Conservation (phyloP, 1,140 invertebrate species). For the Lanistes nyassanus region DNA sequence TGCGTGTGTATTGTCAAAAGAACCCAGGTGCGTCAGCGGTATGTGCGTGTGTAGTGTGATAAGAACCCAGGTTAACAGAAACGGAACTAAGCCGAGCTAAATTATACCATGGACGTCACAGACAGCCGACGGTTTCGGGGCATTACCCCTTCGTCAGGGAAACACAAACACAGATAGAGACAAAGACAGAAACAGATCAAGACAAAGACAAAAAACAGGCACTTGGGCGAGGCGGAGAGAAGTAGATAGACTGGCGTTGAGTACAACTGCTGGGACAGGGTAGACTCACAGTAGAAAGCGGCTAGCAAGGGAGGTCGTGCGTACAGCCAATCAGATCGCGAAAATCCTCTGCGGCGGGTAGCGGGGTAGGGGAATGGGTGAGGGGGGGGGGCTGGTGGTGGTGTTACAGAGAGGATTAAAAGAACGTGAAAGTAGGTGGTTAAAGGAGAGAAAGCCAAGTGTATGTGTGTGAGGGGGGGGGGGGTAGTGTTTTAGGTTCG, state of each 20-base stretch:
- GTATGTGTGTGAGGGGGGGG: neutral
- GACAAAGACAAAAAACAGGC: no score
- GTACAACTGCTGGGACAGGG: neutral
- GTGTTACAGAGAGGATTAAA: neutral
- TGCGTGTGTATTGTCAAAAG: no score
- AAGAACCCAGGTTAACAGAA: no score
- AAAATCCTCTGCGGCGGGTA: neutral
- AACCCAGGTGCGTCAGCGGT: neutral
- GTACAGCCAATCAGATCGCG: no score
- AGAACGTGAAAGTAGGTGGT: neutral
- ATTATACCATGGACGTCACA: no score
- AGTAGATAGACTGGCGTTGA: neutral
- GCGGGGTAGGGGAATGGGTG: neutral
- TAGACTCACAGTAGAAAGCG: neutral
- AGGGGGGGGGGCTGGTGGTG: neutral
- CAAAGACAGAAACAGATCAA: no score
- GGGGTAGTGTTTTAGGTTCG: neutral
- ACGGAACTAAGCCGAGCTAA: no score
- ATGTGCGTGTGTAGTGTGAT: no score
- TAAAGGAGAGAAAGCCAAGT: neutral
- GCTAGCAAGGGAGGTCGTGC: no score
- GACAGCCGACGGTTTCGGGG: no score
- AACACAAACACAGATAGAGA: no score
- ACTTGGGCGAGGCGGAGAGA: neutral
- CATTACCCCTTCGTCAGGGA: no score